Conservation (phyloP, 2,113 vertebrate species). For the Gopherus flavomarginatus region DNA sequence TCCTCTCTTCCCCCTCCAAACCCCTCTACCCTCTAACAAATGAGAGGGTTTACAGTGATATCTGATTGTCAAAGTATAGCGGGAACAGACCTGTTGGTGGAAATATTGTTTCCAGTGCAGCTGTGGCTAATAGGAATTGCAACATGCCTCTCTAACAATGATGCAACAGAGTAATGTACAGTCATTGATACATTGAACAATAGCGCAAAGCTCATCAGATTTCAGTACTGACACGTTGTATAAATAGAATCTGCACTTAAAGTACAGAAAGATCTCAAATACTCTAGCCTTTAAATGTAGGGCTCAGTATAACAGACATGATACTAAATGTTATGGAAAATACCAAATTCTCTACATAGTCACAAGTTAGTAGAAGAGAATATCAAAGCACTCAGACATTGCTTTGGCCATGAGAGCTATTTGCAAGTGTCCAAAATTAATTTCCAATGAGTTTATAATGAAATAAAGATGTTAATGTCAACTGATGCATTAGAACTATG, state of each 20-base stretch:
- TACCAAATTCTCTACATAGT: background rate
- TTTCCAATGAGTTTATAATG: background rate
- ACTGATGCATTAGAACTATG: background rate
- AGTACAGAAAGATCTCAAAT: background rate
- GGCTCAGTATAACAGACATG: background rate
- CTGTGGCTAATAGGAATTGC: background rate
- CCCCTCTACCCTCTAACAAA: background rate
- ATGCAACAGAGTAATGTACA: background rate
- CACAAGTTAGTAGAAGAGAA: background rate
- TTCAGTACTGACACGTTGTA: background rate
- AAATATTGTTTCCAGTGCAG: background rate
- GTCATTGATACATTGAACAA: background rate
- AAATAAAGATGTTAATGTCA: constrained; percentile 1
- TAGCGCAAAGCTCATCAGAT: background rate
- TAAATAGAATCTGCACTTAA: constrained; percentile 6
- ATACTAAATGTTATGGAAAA: constrained; percentile 6
- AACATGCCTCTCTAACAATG: background rate
- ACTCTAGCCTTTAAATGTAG: background rate
- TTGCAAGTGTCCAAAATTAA: constrained; percentile 11
- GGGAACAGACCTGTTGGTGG: background rate
- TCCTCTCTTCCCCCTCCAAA: background rate
- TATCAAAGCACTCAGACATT: background rate
- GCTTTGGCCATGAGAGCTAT: background rate
- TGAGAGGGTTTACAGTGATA: background rate
- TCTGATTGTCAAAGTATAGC: background rate